phyloP scores from a whole-genome alignment of 2,888 invertebrate species.

The Zonitis immaculata region DNA sequence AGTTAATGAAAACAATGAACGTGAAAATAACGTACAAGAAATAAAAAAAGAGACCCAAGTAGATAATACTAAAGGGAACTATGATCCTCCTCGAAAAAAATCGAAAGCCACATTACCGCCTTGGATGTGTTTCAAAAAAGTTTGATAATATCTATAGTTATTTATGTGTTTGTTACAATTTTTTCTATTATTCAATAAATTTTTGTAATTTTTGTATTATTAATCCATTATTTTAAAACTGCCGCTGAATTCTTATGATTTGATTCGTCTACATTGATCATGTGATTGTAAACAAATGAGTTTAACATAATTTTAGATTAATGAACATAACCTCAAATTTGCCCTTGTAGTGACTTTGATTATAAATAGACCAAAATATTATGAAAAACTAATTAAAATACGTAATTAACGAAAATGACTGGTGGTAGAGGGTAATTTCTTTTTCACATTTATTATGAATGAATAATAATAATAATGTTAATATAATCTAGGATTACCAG shows the following conservation, averaged over 20 bases:
- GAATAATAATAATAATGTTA: neutral
- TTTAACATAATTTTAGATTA: neutral
- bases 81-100: neutral
- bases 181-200: neutral
- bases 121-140: neutral
- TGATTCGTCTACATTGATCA: neutral
- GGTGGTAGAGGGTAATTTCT: slow-evolving; percentile 7
- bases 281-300: neutral
- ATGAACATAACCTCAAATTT: neutral
- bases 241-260: neutral
- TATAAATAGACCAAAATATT: neutral
- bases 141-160: neutral
- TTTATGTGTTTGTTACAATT: neutral
- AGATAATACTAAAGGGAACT: neutral
- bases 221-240: neutral
- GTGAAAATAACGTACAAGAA: neutral
- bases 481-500: slow-evolving; percentile 21
- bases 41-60: neutral
- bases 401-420: slow-evolving; percentile 4
- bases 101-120: neutral
- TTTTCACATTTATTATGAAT: neutral
- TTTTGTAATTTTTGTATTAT: neutral
- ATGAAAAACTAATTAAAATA: neutral
- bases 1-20: no score
- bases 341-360: neutral